A percentile compares a stretch with the other conserved stretches of the same genome.
Conservation (phyloP, 2,797 vertebrate genomes). For the Erethizon dorsatum region DNA sequence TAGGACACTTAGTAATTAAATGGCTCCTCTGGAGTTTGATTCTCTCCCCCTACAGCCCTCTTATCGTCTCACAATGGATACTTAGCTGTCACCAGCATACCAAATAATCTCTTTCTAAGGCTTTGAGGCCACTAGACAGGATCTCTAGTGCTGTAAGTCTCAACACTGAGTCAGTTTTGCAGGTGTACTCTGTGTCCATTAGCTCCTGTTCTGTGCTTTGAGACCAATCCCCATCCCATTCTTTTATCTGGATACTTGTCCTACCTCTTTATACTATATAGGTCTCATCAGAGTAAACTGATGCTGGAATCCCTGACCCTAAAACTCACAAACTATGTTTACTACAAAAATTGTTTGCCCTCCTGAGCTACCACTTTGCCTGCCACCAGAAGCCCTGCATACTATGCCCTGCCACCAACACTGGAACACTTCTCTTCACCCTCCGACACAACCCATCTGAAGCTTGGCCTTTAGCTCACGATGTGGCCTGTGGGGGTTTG, state of each 20-base stretch:
- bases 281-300: background rate
- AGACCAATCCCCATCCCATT: background rate
- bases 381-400: background rate
- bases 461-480: background rate
- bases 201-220: background rate
- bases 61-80: background rate
- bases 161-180: background rate
- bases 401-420: background rate
- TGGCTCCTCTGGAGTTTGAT: background rate
- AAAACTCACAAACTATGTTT: background rate
- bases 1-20: constrained; percentile 10
- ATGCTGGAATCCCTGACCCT: background rate
- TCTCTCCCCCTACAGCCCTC: background rate
- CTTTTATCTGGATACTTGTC: background rate
- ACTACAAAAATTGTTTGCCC: background rate
- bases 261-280: background rate
- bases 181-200: background rate
- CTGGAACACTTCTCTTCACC: background rate
- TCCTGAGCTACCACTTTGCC: background rate
- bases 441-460: background rate
- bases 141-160: background rate
- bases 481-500: too few relatives aligned
- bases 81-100: background rate
- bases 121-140: background rate
- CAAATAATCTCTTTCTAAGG: background rate